Evolutionary conservation across 2,888 invertebrate species (phyloP).

Genomic region (Pseudanteris insignis): DNA sequence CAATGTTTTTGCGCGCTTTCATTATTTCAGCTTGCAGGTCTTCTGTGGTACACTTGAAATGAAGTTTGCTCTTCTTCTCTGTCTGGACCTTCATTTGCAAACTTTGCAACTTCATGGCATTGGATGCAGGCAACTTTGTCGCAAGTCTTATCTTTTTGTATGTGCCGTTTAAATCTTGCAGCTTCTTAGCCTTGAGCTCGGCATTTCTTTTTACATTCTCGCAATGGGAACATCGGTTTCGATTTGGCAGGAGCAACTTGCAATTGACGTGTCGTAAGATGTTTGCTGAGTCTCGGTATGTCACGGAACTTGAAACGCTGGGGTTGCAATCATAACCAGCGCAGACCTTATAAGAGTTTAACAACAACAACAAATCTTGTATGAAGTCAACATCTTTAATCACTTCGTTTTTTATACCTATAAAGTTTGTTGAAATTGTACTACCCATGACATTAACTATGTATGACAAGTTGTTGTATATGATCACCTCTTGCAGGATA

Average conservation of each 20-base stretch:
- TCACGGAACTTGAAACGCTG: not conserved
- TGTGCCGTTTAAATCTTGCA: too few species aligned
- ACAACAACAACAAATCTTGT: not conserved
- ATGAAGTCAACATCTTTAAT: not conserved
- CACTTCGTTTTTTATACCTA: not conserved
- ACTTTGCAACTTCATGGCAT: too few species aligned
- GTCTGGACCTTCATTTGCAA: too few species aligned
- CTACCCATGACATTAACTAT: slow-evolving; percentile 1
- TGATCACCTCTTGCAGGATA: not conserved
- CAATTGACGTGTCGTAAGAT: not conserved
- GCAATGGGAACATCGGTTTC: not conserved
- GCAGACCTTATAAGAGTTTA: not conserved
- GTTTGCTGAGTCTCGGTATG: not conserved
- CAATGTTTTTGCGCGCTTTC: too few species aligned
- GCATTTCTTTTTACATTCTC: slow-evolving; percentile 2
- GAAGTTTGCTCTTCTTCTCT: too few species aligned
- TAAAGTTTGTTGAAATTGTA: not conserved
- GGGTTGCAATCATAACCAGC: too few species aligned
- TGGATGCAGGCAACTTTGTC: too few species aligned
- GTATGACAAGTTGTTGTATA: not conserved
- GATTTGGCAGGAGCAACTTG: not conserved
- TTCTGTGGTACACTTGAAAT: too few species aligned
- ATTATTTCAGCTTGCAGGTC: too few species aligned
- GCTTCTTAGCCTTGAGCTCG: not conserved
- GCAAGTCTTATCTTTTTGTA: too few species aligned